Percentiles rank a stretch among this genome's conserved stretches.
phyloP scores from a whole-genome alignment of 1,140 invertebrate species.

The Agrilus planipennis region DNA sequence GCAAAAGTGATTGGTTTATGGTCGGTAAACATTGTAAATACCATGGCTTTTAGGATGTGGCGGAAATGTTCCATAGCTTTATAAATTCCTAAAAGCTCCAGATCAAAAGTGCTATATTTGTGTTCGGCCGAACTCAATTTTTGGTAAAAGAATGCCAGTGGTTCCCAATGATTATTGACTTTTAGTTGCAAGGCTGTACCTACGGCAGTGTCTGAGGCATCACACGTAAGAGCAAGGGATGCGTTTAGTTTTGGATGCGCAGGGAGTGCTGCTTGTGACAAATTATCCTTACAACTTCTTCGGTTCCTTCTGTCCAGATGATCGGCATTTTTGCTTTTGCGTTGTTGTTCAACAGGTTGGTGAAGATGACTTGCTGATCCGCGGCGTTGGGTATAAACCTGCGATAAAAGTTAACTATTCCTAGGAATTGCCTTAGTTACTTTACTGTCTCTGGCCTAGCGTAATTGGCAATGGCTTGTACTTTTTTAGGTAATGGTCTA shows the following conservation, averaged over 20 bases:
- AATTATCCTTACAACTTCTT: slow-evolving; percentile 16
- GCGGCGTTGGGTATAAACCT: slow-evolving; percentile 1
- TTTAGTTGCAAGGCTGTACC: slow-evolving; percentile 26
- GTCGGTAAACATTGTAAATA: too few species aligned
- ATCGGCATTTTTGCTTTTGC: background rate
- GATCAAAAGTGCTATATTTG: slow-evolving; percentile 27
- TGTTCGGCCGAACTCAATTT: slow-evolving; percentile 23
- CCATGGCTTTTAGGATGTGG: too few species aligned
- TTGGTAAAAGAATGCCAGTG: slow-evolving; percentile 31
- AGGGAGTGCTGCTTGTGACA: slow-evolving; percentile 23
- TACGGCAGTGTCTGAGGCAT: slow-evolving; percentile 22
- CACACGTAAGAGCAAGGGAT: slow-evolving; percentile 14
- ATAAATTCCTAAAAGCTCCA: too few species aligned
- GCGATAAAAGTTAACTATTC: slow-evolving; percentile 1
- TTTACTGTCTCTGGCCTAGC: background rate
- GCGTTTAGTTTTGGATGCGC: slow-evolving; percentile 16
- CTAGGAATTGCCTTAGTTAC: background rate
- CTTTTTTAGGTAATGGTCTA: background rate
- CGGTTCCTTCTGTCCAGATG: slow-evolving; percentile 1
- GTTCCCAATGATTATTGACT: slow-evolving; percentile 17
- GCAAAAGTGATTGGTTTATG: too few species aligned
- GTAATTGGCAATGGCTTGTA: background rate
- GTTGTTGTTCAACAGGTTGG: background rate
- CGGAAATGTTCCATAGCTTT: too few species aligned
- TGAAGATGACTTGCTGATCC: background rate